A percentile compares a stretch with the other conserved stretches of the same genome.
These are phyloP conservation scores for Pseudanteris insignis DNA, from an alignment of 2,888 invertebrate genomes.

Conservation along the genomic window DNA sequence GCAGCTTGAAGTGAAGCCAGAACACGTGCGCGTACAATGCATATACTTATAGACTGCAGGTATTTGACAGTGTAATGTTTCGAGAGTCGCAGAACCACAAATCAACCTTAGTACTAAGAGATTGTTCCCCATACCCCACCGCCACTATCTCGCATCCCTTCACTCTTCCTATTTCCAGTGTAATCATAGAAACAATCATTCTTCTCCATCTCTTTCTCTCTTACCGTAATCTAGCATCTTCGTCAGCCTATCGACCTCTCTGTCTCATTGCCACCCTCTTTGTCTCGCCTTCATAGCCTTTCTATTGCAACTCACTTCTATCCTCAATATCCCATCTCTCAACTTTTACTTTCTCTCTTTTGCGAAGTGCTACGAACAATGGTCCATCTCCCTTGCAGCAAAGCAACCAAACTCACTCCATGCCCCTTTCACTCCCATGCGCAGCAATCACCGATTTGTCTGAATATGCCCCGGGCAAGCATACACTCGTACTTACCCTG, in stretches of 20 bases:
- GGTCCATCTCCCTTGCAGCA: constrained; percentile 25
- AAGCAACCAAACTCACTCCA: constrained; percentile 31
- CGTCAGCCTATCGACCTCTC: constrained; percentile 44
- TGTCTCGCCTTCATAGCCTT: constrained; percentile 13
- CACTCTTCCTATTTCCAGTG: constrained; percentile 58
- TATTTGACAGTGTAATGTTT: constrained; percentile 60
- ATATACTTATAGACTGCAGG: constrained; percentile 16
- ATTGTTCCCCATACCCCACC: constrained; percentile 59
- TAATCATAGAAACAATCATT: constrained; percentile 66
- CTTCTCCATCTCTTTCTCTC: constrained; percentile 56
- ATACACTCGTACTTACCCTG: constrained; percentile 60
- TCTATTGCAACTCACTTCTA: constrained; percentile 22
- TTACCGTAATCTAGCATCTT: constrained; percentile 37
- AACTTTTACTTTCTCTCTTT: constrained; percentile 25
- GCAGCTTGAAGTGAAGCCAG: no score
- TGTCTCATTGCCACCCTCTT: constrained; percentile 14
- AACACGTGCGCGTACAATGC: no score
- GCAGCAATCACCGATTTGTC: constrained; percentile 66
- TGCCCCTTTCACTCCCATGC: constrained; percentile 59
- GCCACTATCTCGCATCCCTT: constrained; percentile 50
- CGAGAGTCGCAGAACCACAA: constrained; percentile 61
- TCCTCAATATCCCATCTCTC: constrained; percentile 38
- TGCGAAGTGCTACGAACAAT: constrained; percentile 20
- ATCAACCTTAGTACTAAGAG: constrained; percentile 65
- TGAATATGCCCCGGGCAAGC: constrained; percentile 65